Conservation (phyloP, 2,888 invertebrate genomes). For the Mimas tiliae region DNA sequence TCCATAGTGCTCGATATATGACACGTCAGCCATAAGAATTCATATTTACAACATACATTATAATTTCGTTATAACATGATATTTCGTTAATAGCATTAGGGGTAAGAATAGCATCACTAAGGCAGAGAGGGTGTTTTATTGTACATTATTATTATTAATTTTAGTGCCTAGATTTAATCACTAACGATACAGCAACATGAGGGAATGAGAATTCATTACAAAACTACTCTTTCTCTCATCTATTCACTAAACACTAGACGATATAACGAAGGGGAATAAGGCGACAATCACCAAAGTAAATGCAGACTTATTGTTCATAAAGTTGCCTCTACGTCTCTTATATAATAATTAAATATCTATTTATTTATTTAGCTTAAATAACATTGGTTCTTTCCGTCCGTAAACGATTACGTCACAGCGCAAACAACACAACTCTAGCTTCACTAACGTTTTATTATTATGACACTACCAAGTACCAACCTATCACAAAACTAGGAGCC, state of each 20-base stretch:
- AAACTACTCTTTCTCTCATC: constrained; percentile 48
- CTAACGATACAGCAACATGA: constrained; percentile 58
- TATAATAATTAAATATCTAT: constrained; percentile 65
- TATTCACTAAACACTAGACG: constrained; percentile 56
- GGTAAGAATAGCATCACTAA: constrained; percentile 80
- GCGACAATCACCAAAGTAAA: constrained; percentile 59
- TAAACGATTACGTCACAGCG: constrained; percentile 52
- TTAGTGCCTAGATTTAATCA: constrained; percentile 67
- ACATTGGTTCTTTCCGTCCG: constrained; percentile 73
- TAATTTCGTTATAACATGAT: constrained; percentile 71
- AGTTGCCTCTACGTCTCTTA: constrained; percentile 59
- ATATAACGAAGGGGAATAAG: constrained; percentile 55
- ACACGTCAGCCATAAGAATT: constrained; percentile 73
- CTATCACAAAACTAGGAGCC: background rate
- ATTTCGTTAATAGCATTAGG: constrained; percentile 71
- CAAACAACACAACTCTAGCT: constrained; percentile 39
- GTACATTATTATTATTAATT: constrained; percentile 74
- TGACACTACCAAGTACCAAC: background rate
- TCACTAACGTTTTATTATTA: background rate
- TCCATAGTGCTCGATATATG: constrained; percentile 78
- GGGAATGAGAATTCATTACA: constrained; percentile 49
- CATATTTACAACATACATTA: constrained; percentile 77
- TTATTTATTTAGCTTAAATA: constrained; percentile 63
- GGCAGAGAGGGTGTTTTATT: constrained; percentile 83
- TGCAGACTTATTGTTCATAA: constrained; percentile 50